phyloP scores from a whole-genome alignment of 2,797 vertebrate species.

The Sandelia bainsii region DNA sequence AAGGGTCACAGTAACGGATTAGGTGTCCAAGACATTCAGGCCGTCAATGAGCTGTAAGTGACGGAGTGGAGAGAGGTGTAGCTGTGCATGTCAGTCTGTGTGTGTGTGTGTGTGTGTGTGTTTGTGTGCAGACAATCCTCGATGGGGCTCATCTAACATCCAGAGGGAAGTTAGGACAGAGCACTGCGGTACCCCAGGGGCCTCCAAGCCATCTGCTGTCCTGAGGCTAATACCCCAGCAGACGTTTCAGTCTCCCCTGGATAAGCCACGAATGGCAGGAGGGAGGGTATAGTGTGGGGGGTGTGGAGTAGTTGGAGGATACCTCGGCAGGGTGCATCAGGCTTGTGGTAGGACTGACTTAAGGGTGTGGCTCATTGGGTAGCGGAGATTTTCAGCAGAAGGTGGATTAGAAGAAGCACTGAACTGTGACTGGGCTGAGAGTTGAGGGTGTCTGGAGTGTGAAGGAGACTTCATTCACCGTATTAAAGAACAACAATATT shows the following conservation, averaged over 20 bases:
- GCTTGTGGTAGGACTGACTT: conserved; percentile 40
- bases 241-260: conserved; percentile 68
- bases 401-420: conserved; percentile 59
- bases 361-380: conserved; percentile 53
- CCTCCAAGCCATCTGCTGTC: conserved; percentile 77
- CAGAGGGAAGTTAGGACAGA: conserved; percentile 68
- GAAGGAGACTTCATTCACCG: conserved; percentile 31
- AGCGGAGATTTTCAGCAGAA: conserved; percentile 61
- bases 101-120: conserved; percentile 42
- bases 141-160: conserved; percentile 73
- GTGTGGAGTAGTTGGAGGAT: conserved; percentile 37
- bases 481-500: conserved; percentile 2
- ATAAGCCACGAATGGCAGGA: conserved; percentile 58
- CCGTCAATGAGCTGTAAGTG: conserved; percentile 61
- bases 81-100: conserved; percentile 36
- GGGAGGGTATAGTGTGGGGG: conserved; percentile 40
- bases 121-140: conserved; percentile 67
- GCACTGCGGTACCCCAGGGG: conserved; percentile 70
- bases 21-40: conserved; percentile 66
- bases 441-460: conserved; percentile 41
- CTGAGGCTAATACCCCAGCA: conserved; percentile 80
- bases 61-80: conserved; percentile 60
- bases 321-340: conserved; percentile 42
- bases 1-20: conserved; percentile 74
- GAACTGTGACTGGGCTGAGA: conserved; percentile 39